phyloP scores from a whole-genome alignment of 2,113 vertebrate genomes.

The Deroptyus accipitrinus region DNA sequence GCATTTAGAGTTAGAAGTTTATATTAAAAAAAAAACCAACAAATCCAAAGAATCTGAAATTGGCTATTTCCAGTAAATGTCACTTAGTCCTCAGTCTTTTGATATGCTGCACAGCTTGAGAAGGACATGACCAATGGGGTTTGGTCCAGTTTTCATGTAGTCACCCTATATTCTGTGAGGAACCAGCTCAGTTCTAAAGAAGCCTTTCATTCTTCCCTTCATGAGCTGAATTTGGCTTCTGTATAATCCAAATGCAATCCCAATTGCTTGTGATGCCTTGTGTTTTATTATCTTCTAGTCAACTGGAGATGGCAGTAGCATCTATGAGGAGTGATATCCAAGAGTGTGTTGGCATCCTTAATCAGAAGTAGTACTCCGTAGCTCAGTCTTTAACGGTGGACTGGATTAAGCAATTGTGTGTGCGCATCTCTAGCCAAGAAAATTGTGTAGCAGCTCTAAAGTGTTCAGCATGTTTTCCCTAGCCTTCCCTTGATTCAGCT shows the following conservation, averaged over 20 bases:
- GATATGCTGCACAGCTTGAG: background rate
- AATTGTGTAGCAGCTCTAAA: background rate
- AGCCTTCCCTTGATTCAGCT: background rate
- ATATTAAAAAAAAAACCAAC: background rate
- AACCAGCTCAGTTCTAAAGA: background rate
- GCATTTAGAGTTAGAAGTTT: background rate
- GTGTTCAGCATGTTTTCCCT: background rate
- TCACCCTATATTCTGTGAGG: background rate
- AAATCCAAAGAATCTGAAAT: background rate
- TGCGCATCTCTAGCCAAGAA: background rate
- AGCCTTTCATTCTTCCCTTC: background rate
- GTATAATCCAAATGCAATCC: background rate
- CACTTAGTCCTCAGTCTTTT: background rate
- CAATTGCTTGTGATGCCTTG: background rate
- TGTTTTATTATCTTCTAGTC: background rate
- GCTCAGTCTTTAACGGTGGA: background rate
- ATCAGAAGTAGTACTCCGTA: background rate
- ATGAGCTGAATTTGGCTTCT: background rate
- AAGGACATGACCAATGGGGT: background rate
- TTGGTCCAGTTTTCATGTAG: background rate
- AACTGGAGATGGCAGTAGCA: background rate
- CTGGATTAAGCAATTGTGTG: background rate
- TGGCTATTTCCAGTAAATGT: background rate
- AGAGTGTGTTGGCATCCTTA: background rate
- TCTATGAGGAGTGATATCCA: background rate